Base-by-base conservation (phyloP, 2,797 vertebrate genomes). In the Danio jaintianensis region DNA sequence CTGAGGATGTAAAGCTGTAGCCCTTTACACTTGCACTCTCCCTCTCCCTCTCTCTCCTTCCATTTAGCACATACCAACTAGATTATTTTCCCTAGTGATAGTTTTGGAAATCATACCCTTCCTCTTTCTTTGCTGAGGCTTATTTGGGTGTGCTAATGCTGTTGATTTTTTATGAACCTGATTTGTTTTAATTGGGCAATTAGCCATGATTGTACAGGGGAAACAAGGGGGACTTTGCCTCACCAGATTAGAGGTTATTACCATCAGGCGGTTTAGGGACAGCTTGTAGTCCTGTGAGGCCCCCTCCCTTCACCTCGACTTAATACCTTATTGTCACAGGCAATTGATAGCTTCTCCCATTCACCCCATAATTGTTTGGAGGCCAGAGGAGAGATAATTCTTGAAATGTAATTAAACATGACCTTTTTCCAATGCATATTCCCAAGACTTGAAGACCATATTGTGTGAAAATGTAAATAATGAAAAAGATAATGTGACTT, bases 371-470 rank as follows among this genome's bases (percentile, higher is more conserved):
- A 92, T 90, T 90, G 89, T 89, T 88, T 88, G 82, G 82, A 85
- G 86, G 85, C 86, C 79, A 22, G 48, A 79, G 6, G 50, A 85
- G 85, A 86, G 70, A 84, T 68, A 89, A 78, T 82, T 83, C 74
- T 78, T 71, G 84, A 86, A 89, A 86, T 88, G 86, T 90, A 91
- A 92, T 92, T 91, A 92, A 89, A 83, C 83, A 45, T 88, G 88
- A 90, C 89, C 89, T 92, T 91, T 89, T 85, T 83, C 83, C 80
- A 71, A 66, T 86, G 88, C 85, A 79, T 75, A 70, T 67, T 89
- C 83, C 85, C 85, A 85, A 58, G 20, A 62, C 50, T 82, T 73
- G 71, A 40, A 7, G 48, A 71, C 64, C 77, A 72, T 80, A 80
- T 85, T 83, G 80, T 82, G 38, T 29, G 6, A 77, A 53, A 84